phyloP scores from a whole-genome alignment of 2,797 vertebrate species.

The Pantherophis alleghaniensis region DNA sequence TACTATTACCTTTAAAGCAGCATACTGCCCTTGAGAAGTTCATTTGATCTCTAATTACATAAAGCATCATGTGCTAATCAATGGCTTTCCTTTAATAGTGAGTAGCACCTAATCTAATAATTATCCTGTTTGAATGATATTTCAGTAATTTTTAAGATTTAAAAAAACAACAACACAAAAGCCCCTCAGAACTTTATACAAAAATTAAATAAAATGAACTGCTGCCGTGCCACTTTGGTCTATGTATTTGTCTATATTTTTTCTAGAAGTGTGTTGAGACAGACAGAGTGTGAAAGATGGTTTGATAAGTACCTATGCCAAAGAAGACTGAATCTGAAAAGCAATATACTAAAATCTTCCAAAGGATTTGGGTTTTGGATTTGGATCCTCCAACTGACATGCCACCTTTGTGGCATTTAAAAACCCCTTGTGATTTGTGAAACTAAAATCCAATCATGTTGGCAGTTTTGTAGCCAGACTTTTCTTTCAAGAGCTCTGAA shows the following conservation, averaged over 20 bases:
- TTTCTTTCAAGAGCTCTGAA: neutral
- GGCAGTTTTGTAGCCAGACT: neutral
- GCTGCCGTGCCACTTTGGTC: neutral
- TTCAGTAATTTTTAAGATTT: neutral
- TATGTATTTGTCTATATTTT: neutral
- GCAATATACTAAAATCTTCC: neutral
- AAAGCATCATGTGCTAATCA: neutral
- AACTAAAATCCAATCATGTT: neutral
- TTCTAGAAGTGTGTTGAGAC: neutral
- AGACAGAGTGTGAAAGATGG: neutral
- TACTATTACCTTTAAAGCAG: neutral
- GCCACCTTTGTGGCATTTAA: neutral
- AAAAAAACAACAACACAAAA: neutral
- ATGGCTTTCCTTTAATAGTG: neutral
- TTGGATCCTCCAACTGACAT: neutral
- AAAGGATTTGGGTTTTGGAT: neutral
- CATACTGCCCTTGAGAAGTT: neutral
- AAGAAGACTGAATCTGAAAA: neutral
- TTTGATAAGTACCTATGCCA: neutral
- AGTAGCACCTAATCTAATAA: neutral
- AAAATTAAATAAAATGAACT: neutral
- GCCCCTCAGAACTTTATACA: neutral
- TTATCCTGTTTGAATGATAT: neutral
- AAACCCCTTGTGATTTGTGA: neutral
- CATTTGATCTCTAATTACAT: neutral